These are phyloP conservation scores for Drosophila yakuba DNA, from an alignment of 1,140 invertebrate genomes.

Conservation along the genomic window DNA sequence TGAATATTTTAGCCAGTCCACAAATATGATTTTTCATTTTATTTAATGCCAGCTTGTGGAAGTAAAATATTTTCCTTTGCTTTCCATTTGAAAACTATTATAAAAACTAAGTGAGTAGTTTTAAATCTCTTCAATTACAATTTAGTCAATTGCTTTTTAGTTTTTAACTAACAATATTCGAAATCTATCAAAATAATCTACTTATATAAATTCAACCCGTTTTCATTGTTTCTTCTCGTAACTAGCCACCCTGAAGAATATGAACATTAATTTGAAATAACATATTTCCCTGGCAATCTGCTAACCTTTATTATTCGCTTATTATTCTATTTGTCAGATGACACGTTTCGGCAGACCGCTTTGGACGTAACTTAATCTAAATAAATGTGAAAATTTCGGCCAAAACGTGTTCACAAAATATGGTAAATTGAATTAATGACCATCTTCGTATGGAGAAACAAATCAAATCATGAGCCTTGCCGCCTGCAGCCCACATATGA, in stretches of 20 bases:
- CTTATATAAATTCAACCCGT: neutral
- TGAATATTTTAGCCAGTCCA: no score
- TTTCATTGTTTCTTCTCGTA: neutral
- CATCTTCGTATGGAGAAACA: constrained; percentile 13
- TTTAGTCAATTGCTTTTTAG: no score
- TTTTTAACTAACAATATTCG: no score
- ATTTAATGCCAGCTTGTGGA: no score
- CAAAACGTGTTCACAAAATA: constrained; percentile 1
- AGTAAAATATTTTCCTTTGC: no score
- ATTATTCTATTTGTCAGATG: neutral
- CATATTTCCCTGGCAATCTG: neutral
- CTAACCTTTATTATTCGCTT: no score
- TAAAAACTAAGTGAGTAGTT: no score
- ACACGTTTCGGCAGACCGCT: neutral
- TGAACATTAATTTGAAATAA: neutral
- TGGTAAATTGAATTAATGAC: constrained; percentile 42
- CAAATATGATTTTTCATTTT: no score
- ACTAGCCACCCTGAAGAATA: neutral
- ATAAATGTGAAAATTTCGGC: constrained; percentile 4
- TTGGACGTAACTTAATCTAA: constrained; percentile 23
- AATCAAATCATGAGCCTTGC: constrained; percentile 23
- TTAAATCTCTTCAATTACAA: no score
- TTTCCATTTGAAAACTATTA: no score
- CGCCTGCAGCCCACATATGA: neutral
- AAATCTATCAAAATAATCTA: no score